Conservation (phyloP, 2,797 vertebrate species). For the Paedocypris micromegethes region DNA sequence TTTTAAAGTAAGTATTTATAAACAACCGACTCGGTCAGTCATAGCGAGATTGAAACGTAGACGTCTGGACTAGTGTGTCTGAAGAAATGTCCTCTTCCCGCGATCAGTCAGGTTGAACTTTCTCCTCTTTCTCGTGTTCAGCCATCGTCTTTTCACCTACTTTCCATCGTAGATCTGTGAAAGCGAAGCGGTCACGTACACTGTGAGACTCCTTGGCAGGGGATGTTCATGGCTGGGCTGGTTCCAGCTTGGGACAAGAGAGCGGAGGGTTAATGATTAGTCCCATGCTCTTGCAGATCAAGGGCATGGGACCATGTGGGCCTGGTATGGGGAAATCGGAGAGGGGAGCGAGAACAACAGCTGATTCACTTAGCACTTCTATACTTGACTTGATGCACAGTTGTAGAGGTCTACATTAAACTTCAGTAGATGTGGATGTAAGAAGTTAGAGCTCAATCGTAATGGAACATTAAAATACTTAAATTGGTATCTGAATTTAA, state of each 20-base stretch:
- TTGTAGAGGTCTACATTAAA: not conserved
- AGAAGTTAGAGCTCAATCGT: too few relatives aligned
- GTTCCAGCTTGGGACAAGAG: constrained; percentile 60
- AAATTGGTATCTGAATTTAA: too few relatives aligned
- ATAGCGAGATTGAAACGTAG: too few relatives aligned
- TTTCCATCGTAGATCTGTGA: constrained; percentile 25
- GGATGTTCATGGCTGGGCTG: constrained; percentile 58
- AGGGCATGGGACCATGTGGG: constrained; percentile 54
- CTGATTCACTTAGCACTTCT: constrained; percentile 20
- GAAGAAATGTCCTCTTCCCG: too few relatives aligned
- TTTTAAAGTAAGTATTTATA: too few relatives aligned
- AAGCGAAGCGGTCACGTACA: constrained; percentile 59
- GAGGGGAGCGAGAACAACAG: constrained; percentile 26
- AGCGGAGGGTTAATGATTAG: constrained; percentile 73
- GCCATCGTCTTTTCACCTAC: constrained; percentile 15
- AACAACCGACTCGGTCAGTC: too few relatives aligned
- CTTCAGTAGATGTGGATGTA: too few relatives aligned
- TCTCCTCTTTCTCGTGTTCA: constrained; percentile 1
- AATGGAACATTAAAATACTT: too few relatives aligned
- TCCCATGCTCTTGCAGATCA: constrained; percentile 64
- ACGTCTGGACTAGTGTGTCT: too few relatives aligned
- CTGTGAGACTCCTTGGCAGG: constrained; percentile 62
- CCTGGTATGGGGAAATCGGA: constrained; percentile 27
- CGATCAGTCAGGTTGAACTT: not conserved
- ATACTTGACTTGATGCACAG: not conserved